Base-by-base conservation (phyloP, 2,888 invertebrate genomes). In the Serripes groenlandicus region DNA sequence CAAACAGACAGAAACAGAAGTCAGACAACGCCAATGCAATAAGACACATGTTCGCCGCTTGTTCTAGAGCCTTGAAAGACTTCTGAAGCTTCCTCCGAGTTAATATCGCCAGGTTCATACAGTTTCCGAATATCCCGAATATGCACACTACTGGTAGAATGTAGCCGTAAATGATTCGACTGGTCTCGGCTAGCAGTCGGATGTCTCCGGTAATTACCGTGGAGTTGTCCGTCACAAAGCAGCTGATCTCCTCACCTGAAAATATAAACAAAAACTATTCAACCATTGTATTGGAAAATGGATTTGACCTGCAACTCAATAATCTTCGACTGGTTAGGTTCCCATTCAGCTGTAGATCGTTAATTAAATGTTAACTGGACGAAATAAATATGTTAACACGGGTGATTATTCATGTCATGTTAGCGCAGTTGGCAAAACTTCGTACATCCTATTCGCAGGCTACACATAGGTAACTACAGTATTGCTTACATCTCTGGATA, bases 1-100 rank as follows among this genome's bases (percentile, higher is more conserved):
- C 93, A 74, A 92, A 89, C n/a, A 92, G 74, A 85, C 93, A 93
- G 78, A 93, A 93, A 92, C 97, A 95, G 73, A 97, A 95, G 52
- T 97, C 97, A 21, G 97, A 97, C 3, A 96, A 96, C n/a, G 97
- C 97, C 92, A 97, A 96, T 73, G 97, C 97, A 96, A 95, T 93
- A 28, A 95, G 90, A 97, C 95, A 97, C 93, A 97, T 96, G 94
- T 97, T 97, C 56, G 97, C 97, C 0, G 97, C 97, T 58, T 97
- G 97, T 89, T 97, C 96, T 96, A 97, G 96, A 90, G 97, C 97
- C 83, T 96, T 96, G 88, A 93, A 91, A 7, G 93, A 92, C 56
- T 90, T 90, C 69, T 90, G 90, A 26, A 94, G 85, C 83, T 93
- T 93, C 32, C 93, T 87, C 81, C 97, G 96, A 56, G 97, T 97